Evolutionary conservation across 2,888 invertebrate genomes (phyloP).

Genomic region (Micropterix aruncella): DNA sequence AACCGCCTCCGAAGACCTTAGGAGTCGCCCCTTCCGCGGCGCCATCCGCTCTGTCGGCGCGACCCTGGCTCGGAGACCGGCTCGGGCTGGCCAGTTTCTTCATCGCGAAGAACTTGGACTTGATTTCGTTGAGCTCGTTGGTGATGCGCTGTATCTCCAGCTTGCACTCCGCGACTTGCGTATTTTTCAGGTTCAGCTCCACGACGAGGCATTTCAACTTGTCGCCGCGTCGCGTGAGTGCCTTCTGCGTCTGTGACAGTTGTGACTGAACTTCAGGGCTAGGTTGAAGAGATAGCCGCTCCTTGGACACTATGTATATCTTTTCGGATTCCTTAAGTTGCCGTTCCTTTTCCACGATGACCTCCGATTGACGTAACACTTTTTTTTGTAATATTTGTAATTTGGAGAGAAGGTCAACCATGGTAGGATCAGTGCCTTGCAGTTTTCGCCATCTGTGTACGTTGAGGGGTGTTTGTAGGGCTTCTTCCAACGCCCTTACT

Average conservation of each 20-base stretch:
- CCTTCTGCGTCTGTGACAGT: slow-evolving; percentile 23
- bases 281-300: slow-evolving; percentile 58
- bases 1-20: no score
- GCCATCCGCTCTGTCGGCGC: no score
- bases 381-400: slow-evolving; percentile 74
- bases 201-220: slow-evolving; percentile 32
- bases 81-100: slow-evolving; percentile 23
- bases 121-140: slow-evolving; percentile 47
- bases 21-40: no score
- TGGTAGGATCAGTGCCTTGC: slow-evolving; percentile 54
- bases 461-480: slow-evolving; percentile 56
- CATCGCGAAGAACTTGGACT: slow-evolving; percentile 50
- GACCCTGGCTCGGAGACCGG: no score
- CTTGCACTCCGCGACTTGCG: slow-evolving; percentile 52
- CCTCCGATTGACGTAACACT: slow-evolving; percentile 50
- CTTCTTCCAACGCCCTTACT: slow-evolving; percentile 53
- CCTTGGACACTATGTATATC: slow-evolving; percentile 54
- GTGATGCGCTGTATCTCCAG: slow-evolving; percentile 49
- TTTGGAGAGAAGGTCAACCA: slow-evolving; percentile 71
- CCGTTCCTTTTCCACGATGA: slow-evolving; percentile 49
- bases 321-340: slow-evolving; percentile 57
- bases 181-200: slow-evolving; percentile 62
- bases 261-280: slow-evolving; percentile 47
- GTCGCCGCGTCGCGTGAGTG: slow-evolving; percentile 24
- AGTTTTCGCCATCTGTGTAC: slow-evolving; percentile 60